Base-by-base conservation (phyloP, 1,140 invertebrate genomes). In the Eurosta solidaginis region DNA sequence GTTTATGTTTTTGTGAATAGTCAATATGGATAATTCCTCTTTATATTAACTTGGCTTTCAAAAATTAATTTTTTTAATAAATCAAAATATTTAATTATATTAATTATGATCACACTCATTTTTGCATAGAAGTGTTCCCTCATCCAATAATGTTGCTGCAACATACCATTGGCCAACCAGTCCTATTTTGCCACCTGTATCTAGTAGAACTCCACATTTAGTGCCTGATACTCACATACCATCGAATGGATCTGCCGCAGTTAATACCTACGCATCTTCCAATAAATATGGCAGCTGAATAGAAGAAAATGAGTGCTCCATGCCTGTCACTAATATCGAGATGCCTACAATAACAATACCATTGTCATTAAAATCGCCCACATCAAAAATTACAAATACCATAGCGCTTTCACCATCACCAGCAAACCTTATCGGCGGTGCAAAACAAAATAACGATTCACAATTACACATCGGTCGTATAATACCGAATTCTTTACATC, bases 121-220 rank as follows among this genome's bases (percentile, higher is more conserved):
- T 89, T 82, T 90, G 89, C 85, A 89, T 90, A 91, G 91, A 87
- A 90, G 90, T 82, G 84, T 90, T 80, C 89, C 89, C 81, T 88
- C 89, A 85, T 85, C 89, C 80, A 88, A 87, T 83, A 83, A 88
- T 90, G 82, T 88, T 90, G 82, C 88, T 91, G 87, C 90, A 90
- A 82, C 91, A 92, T 93, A 93, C 82, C 92, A 92, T 47, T 94
- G 93, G 93, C 92, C 93, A 80, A 91, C 91, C 75, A 93, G 92
- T 85, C 93, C 93, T 80, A 91, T 93, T 76, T 88, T 94, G 81
- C 93, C 93, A 79, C 91, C 93, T 76, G 91, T 93, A 79, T 91
- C 91, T 80, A 91, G 91, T 81, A 89, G 93, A 78, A 93, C 93
- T 80, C 92, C 92, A 73, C 93, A 94, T 87, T 90, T 93, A 74